These are phyloP conservation scores for Galeopterus variegatus DNA, from an alignment of 2,113 vertebrate species.

Conservation along the genomic window DNA sequence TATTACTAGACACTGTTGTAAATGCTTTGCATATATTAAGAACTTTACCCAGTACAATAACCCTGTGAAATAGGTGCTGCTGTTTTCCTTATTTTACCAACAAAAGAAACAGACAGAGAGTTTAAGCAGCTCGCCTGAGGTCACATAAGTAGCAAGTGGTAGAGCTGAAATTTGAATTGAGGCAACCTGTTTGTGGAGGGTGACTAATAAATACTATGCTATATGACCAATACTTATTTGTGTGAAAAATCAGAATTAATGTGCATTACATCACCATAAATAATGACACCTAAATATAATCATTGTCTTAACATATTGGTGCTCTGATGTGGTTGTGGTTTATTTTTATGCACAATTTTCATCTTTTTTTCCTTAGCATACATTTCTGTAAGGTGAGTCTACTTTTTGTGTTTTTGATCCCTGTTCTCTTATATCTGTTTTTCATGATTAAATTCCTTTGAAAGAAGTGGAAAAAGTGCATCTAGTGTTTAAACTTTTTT, in stretches of 20 bases:
- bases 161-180: background rate
- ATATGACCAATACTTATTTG: background rate
- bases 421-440: background rate
- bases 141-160: background rate
- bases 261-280: background rate
- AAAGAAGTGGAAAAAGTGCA: background rate
- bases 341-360: background rate
- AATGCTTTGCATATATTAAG: background rate
- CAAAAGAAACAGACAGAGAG: background rate
- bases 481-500: constrained; percentile 21
- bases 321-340: background rate
- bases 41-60: background rate
- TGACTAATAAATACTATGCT: background rate
- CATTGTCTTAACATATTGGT: background rate
- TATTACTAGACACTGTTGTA: background rate
- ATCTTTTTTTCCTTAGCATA: background rate
- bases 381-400: background rate
- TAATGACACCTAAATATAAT: background rate
- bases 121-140: background rate
- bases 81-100: background rate
- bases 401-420: background rate
- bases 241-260: constrained; percentile 39
- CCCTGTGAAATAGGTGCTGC: background rate
- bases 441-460: background rate
- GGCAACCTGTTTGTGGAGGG: background rate